phyloP scores from a whole-genome alignment of 2,113 vertebrate genomes.

The Saguinus imperator region DNA sequence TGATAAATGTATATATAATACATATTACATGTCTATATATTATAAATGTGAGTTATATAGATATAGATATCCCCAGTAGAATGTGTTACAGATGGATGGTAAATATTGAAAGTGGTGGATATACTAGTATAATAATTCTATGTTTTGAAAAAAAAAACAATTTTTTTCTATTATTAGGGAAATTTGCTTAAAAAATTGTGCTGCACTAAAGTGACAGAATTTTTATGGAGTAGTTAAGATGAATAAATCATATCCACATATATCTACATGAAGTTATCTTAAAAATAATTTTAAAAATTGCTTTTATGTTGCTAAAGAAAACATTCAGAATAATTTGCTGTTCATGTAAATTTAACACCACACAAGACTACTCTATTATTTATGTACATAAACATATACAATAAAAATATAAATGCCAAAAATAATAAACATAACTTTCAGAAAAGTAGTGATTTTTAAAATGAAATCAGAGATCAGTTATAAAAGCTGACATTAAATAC shows the following conservation, averaged over 20 bases:
- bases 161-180: not conserved
- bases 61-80: no score
- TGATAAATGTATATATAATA: not conserved
- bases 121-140: not conserved
- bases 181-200: not conserved
- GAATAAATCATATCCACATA: not conserved
- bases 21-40: not conserved
- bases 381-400: not conserved
- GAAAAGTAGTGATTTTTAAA: not conserved
- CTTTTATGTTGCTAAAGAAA: not conserved
- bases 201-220: not conserved
- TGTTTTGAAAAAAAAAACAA: not conserved
- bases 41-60: not conserved
- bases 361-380: not conserved
- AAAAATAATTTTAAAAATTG: not conserved
- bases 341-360: not conserved
- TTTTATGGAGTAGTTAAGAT: not conserved
- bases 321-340: not conserved
- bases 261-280: not conserved
- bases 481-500: not conserved
- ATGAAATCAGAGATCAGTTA: not conserved
- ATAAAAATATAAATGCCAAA: not conserved
- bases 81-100: not conserved
- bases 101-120: not conserved
- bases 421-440: not conserved